Conservation (phyloP, 2,113 vertebrate species). For the Ursus arctos region DNA sequence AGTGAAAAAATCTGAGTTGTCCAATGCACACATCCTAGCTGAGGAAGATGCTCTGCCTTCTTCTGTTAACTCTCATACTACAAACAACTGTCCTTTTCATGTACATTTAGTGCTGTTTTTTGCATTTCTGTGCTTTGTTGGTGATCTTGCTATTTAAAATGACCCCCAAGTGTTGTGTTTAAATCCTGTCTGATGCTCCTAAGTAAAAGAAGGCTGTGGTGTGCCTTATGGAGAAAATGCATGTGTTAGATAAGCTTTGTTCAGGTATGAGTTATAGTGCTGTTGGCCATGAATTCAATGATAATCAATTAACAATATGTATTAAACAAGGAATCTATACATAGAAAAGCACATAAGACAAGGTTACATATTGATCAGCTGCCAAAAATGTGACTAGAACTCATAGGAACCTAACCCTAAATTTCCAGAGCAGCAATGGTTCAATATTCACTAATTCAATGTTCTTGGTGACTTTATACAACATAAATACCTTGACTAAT, state of each 20-base stretch:
- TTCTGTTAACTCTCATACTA: not conserved
- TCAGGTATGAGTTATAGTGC: not conserved
- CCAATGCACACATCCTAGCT: not conserved
- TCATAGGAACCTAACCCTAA: not conserved
- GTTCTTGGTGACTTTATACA: not conserved
- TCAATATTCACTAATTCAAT: not conserved
- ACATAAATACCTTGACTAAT: not conserved
- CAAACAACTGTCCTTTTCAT: not conserved
- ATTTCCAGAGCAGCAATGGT: not conserved
- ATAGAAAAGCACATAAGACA: conserved; percentile 18
- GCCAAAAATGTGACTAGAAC: not conserved
- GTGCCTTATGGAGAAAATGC: not conserved
- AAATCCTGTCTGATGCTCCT: not conserved
- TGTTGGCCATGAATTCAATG: not conserved
- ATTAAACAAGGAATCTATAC: not conserved
- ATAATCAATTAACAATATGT: not conserved
- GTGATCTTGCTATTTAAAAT: not conserved
- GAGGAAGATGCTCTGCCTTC: not conserved
- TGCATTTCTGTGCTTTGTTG: not conserved
- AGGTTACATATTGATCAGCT: not conserved
- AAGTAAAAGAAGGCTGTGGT: not conserved
- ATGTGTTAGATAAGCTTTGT: not conserved
- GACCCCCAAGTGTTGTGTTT: not conserved
- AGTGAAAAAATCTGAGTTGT: not conserved
- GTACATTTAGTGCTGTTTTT: not conserved